These are phyloP conservation scores for Thymallus thymallus DNA, from an alignment of 2,113 vertebrate genomes.

Conservation along the genomic window DNA sequence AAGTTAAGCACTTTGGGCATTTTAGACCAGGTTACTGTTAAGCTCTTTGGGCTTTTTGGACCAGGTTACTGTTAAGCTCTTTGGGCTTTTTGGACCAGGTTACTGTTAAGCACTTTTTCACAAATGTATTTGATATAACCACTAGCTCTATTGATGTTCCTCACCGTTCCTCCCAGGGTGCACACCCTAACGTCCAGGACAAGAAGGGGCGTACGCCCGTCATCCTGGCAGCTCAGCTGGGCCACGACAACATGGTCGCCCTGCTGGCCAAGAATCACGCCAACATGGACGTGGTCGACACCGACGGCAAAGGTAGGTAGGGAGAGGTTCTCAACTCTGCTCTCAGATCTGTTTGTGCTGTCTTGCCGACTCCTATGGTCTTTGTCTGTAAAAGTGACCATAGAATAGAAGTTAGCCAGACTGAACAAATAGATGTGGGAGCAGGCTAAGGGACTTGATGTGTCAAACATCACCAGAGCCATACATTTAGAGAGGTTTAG, in stretches of 20 bases:
- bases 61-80: too few species aligned
- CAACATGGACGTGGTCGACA: conserved; percentile 80
- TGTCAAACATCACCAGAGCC: too few species aligned
- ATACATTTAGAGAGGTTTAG: too few species aligned
- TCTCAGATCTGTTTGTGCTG: neutral
- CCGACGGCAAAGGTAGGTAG: conserved; percentile 84
- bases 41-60: too few species aligned
- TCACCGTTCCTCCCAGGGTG: conserved; percentile 59
- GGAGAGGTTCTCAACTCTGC: neutral
- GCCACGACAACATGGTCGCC: conserved; percentile 77
- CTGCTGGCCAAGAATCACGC: conserved; percentile 77
- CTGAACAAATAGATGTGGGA: neutral
- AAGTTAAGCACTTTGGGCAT: too few species aligned
- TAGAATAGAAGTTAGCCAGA: neutral
- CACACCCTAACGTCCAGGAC: conserved; percentile 81
- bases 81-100: too few species aligned
- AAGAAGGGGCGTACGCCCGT: conserved; percentile 77
- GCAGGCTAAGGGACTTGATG: too few species aligned
- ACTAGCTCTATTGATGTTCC: neutral
- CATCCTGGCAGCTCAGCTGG: conserved; percentile 87
- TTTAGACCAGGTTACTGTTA: too few species aligned
- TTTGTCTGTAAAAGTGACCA: neutral
- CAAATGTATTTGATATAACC: neutral
- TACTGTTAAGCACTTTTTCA: too few species aligned
- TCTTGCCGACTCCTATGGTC: too few species aligned